Percentiles rank a stretch among this genome's conserved stretches.
Evolutionary conservation across 2,888 invertebrate genomes (phyloP).

Genomic region (Miltochrista miniata): DNA sequence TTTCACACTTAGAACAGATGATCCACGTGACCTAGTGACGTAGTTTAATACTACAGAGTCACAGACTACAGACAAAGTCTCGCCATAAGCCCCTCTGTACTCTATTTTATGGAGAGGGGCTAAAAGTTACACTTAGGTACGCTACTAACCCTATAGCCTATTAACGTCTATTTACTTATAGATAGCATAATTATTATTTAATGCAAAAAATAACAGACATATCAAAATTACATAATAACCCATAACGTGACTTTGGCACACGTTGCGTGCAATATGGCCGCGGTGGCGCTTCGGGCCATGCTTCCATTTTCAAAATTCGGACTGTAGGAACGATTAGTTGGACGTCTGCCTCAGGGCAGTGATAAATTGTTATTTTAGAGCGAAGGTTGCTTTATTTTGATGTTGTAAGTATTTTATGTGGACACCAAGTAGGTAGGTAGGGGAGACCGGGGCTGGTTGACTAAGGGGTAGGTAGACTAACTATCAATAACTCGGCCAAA

Average conservation of each 20-base stretch:
- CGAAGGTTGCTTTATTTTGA: slow-evolving; percentile 25
- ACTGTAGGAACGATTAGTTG: slow-evolving; percentile 33
- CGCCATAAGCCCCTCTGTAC: no score
- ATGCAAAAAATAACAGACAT: slow-evolving; percentile 6
- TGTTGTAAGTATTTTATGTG: background rate
- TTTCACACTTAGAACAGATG: no score
- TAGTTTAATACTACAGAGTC: no score
- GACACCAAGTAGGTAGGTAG: background rate
- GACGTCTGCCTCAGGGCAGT: slow-evolving; percentile 48
- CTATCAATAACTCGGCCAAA: no score
- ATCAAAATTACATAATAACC: slow-evolving; percentile 21
- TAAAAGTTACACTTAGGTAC: no score
- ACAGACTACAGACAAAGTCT: no score
- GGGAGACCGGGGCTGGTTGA: no score
- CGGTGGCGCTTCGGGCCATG: slow-evolving; percentile 52
- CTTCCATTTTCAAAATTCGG: slow-evolving; percentile 61
- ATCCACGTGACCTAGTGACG: no score
- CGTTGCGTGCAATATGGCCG: slow-evolving; percentile 73
- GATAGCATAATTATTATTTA: slow-evolving; percentile 11
- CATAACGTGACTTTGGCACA: slow-evolving; percentile 33
- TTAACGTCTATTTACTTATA: background rate
- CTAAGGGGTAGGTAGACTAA: no score
- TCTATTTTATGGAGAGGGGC: no score
- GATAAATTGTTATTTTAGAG: slow-evolving; percentile 45
- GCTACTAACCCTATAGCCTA: no score